Evolutionary conservation across 2,113 vertebrate genomes (phyloP).

Genomic region (Pongo abelii): DNA sequence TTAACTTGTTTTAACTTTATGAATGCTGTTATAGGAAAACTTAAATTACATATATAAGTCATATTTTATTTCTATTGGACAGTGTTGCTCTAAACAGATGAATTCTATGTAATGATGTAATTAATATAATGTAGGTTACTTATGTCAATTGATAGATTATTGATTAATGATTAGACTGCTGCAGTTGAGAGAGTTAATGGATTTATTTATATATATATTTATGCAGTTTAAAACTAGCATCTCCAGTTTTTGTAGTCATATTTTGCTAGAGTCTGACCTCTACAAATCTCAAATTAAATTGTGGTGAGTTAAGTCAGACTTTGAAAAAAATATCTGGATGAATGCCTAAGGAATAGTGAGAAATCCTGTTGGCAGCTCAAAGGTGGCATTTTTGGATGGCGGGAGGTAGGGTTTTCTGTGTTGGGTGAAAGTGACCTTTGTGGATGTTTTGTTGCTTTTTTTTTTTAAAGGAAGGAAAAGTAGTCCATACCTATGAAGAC

Average conservation of each 20-base stretch:
- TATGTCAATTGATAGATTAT: neutral
- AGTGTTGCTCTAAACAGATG: neutral
- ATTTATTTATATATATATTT: neutral
- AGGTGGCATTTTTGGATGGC: slow-evolving; percentile 8
- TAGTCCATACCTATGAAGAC: slow-evolving; percentile 15
- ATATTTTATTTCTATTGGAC: neutral
- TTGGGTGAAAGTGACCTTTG: neutral
- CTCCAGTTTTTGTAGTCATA: neutral
- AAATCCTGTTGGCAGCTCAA: neutral
- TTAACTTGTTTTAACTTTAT: neutral
- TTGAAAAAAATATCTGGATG: neutral
- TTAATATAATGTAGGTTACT: neutral
- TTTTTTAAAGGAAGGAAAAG: slow-evolving; percentile 10
- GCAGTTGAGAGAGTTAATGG: neutral
- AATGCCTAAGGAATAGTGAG: neutral
- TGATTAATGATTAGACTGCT: neutral
- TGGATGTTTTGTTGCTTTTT: neutral
- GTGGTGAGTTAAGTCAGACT: slow-evolving; percentile 6
- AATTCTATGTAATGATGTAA: neutral
- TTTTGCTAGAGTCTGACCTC: neutral
- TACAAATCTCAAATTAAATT: slow-evolving; percentile 22
- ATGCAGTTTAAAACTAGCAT: neutral
- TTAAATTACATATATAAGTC: neutral
- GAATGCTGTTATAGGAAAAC: neutral
- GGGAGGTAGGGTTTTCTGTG: neutral